phyloP scores from a whole-genome alignment of 2,888 invertebrate genomes.

The Diabrotica balteata region DNA sequence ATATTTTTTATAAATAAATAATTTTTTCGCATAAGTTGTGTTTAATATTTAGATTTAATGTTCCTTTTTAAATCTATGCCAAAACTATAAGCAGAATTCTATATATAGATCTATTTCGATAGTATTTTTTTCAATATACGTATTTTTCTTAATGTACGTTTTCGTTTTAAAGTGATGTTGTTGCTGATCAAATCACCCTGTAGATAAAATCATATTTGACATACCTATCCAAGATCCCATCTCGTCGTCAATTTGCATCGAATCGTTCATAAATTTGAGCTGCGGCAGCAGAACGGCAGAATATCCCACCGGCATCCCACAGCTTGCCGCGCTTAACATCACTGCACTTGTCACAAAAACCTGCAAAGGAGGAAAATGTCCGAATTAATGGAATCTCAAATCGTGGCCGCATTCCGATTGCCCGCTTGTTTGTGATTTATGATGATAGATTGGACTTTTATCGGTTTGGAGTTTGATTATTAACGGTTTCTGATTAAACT shows the following conservation, averaged over 20 bases:
- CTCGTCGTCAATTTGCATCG: constrained; percentile 70
- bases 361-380: constrained; percentile 59
- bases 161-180: too few relatives aligned
- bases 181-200: too few relatives aligned
- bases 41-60: too few relatives aligned
- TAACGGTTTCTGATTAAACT: not conserved
- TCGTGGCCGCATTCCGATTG: constrained; percentile 1
- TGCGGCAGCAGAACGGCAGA: constrained; percentile 81
- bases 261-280: constrained; percentile 66
- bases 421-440: constrained; percentile 14
- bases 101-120: too few relatives aligned
- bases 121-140: too few relatives aligned
- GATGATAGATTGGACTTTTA: constrained; percentile 19
- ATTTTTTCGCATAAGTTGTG: too few relatives aligned
- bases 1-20: too few relatives aligned
- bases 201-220: constrained; percentile 36
- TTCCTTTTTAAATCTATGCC: too few relatives aligned
- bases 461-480: not conserved
- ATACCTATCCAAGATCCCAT: constrained; percentile 82
- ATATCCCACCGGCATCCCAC: constrained; percentile 82
- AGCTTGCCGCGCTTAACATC: constrained; percentile 73
- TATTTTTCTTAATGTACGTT: too few relatives aligned
- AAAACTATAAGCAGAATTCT: too few relatives aligned
- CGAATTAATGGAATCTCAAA: constrained; percentile 14
- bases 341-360: constrained; percentile 75